phyloP scores from a whole-genome alignment of 2,888 invertebrate species.

The Zygothrica quintamaculata region DNA sequence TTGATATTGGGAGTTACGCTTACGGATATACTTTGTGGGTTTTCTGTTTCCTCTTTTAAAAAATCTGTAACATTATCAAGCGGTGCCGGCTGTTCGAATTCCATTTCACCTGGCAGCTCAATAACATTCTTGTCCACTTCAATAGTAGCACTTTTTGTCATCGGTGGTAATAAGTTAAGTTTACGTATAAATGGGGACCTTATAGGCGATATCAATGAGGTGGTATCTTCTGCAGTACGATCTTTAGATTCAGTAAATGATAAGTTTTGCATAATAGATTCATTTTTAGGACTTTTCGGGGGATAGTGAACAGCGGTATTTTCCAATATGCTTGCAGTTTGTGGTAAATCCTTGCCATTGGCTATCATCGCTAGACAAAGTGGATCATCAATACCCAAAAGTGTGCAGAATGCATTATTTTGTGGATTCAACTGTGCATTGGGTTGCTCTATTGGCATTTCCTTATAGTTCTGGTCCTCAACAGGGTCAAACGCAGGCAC shows the following conservation, averaged over 20 bases:
- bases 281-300: constrained; percentile 19
- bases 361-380: constrained; percentile 87
- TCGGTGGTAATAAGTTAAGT: constrained; percentile 75
- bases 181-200: too few species aligned
- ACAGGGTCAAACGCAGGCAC: constrained; percentile 87
- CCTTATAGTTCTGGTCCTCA: constrained; percentile 75
- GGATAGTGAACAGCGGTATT: constrained; percentile 6
- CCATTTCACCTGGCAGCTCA: constrained; percentile 47
- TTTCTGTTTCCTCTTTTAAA: neutral
- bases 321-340: constrained; percentile 65
- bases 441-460: constrained; percentile 83
- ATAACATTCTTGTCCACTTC: constrained; percentile 31
- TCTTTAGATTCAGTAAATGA: neutral
- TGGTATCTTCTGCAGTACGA: too few species aligned
- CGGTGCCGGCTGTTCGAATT: too few species aligned
- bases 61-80: too few species aligned
- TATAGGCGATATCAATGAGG: too few species aligned
- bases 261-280: neutral
- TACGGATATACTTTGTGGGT: neutral
- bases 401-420: constrained; percentile 88
- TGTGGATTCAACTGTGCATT: constrained; percentile 88
- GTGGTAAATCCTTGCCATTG: constrained; percentile 84
- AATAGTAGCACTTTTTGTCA: neutral
- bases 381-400: constrained; percentile 92
- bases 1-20: constrained; percentile 55